Evolutionary conservation across 2,888 invertebrate species (phyloP), one percentile per base, ranked within the genome.

Genomic region (Tricholauxania praeusta): DNA sequence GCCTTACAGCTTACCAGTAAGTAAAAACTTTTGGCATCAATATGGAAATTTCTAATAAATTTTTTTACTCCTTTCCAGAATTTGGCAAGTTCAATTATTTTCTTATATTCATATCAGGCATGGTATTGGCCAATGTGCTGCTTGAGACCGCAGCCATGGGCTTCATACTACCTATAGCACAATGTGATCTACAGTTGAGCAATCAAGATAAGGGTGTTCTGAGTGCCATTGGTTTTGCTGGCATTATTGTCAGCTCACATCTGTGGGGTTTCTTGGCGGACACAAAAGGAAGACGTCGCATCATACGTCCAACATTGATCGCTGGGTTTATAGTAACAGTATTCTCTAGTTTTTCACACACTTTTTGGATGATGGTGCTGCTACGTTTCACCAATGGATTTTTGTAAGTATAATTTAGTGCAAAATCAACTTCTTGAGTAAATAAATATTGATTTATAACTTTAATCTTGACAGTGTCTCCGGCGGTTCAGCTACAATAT

Each of bases 251-350:
- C 14, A 89, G 89, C 70, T 90, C 90, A 0, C 89, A 89, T 81
- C 79, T 90, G 55, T 90, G 90, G 90, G 91, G 91, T 10, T 89
- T 89, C 78, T 78, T 90, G 55, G 90, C 90, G 0, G 90, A 90
- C 78, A 89, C 89, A 1, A 86, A 84, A 73, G 91, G 91, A 8
- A 80, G 89, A 49, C 85, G 87, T 76, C 86, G 83, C 49, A 85
- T 88, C 1, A 85, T 89, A 39, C 80, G 89, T 28, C 84, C 88
- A 15, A 87, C 89, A 52, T 81, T 90, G 59, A 73, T 88, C 14
- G 77, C 86, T 7, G 89, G 89, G 74, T 88, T 89, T 57, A 62
- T 88, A 3, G 83, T 87, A 10, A 89, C 89, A 32, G 76, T 89
- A 47, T 77, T 87, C 3, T 89, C 90, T 15, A 89, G 89, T 76